Evolutionary conservation across 2,113 vertebrate species (phyloP).

Genomic region (Emberiza fucata): DNA sequence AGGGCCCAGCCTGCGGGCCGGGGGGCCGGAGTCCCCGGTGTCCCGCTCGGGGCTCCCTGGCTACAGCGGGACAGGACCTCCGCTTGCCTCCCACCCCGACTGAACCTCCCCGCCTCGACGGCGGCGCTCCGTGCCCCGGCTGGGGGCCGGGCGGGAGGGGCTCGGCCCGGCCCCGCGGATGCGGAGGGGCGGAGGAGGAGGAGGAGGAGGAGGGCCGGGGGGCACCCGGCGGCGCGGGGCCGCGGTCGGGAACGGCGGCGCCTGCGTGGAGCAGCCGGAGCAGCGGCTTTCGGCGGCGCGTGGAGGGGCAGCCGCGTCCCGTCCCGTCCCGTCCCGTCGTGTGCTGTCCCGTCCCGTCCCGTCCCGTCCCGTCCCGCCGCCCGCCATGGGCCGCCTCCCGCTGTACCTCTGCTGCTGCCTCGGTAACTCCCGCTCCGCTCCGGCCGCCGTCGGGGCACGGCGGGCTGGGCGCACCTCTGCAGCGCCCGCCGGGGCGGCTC

Average conservation of each 20-base stretch:
- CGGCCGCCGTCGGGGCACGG: background rate
- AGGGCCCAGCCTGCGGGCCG: fast-evolving
- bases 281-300: background rate
- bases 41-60: background rate
- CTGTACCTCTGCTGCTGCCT: constrained; percentile 47
- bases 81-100: too few relatives aligned
- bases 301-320: background rate
- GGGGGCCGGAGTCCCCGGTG: fast-evolving
- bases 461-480: background rate
- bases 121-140: background rate
- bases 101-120: background rate
- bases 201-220: background rate
- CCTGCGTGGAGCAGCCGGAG: constrained; percentile 64
- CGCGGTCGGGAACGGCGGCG: constrained; percentile 16
- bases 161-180: background rate
- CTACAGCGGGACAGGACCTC: fast-evolving
- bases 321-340: background rate
- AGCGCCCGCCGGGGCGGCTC: background rate
- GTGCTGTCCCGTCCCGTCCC: background rate
- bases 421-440: constrained; percentile 54
- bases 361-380: background rate
- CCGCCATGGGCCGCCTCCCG: constrained; percentile 55
- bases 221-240: background rate
- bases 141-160: background rate
- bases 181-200: background rate